Evolutionary conservation across 2,113 vertebrate genomes (phyloP).

Genomic region (Prunella himalayana): DNA sequence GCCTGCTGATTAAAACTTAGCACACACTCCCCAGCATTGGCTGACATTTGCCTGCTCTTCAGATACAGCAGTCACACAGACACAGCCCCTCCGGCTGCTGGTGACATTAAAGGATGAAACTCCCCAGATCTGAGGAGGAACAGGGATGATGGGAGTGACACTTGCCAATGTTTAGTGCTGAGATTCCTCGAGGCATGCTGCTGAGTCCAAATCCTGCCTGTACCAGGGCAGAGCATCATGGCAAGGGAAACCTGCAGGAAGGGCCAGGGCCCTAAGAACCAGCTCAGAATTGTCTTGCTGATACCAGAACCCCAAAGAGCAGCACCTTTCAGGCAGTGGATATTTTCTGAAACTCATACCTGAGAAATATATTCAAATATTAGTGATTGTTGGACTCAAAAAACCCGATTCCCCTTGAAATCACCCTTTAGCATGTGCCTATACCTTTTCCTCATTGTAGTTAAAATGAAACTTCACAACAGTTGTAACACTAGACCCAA

Average conservation of each 20-base stretch:
- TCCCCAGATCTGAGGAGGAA: background rate
- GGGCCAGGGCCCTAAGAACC: accelerated
- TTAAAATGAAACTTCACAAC: background rate
- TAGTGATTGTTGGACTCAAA: background rate
- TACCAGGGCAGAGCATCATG: background rate
- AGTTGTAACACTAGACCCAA: background rate
- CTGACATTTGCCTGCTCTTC: slow-evolving; percentile 22
- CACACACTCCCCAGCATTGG: background rate
- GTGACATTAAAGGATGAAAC: background rate
- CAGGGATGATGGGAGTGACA: accelerated
- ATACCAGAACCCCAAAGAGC: background rate
- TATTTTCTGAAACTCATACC: background rate
- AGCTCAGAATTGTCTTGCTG: background rate
- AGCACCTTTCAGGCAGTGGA: accelerated
- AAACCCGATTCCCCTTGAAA: background rate
- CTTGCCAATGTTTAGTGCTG: accelerated
- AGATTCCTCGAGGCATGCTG: accelerated
- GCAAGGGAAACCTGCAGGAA: background rate
- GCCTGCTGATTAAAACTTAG: slow-evolving; percentile 17
- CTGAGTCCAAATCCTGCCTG: background rate
- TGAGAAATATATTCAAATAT: background rate
- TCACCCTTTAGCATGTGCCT: accelerated
- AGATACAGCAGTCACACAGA: background rate
- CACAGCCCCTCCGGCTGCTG: background rate
- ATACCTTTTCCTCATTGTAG: background rate